Base-by-base conservation (phyloP, 2,888 invertebrate genomes). In the Frankliniella intonsa region DNA sequence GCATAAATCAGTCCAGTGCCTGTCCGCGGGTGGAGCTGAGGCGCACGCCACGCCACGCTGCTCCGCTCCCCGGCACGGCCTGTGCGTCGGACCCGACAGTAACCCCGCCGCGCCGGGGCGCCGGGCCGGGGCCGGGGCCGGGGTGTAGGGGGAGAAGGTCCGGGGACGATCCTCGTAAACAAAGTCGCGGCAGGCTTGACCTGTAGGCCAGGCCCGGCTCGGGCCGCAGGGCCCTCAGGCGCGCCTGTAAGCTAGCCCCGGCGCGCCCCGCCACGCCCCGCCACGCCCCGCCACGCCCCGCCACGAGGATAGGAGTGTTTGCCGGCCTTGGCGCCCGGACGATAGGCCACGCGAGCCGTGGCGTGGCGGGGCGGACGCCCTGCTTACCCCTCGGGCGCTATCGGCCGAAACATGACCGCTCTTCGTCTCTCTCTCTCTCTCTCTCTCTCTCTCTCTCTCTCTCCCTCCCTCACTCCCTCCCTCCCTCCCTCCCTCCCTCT, bases 1-100 rank as follows among this genome's bases (percentile, higher is more conserved):
- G 69, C 69, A 76, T 76, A 76, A 76, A 76, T 76, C 69, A 76
- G 69, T 76, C 69, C 25, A 22, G 19, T 25, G 69, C 38, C 69
- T 76, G 69, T 76, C 69, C 69, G 69, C 69, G 69, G 25, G 17
- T 55, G 17, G 55, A 19, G 17, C 55, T 12, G 55, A 14, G 55
- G n/a, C 11, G 22, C 69, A 14, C 14, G 55, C 55, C 55, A 14
- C 17, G 5, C 69, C 69, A 12, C 65, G 65, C n/a, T 19, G 1
- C 22, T 1, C 22, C 25, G 22, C 12, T 76, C 69, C 69, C 69
- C 69, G 14, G 69, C 25, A 8, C 69, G 25, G 10, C 22, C 69
- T 25, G 69, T 19, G 55, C 19, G 55, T 5, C 55, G 11, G 55
- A 55, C 55, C 17, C 65, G 65, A n/a, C 22, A 69, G 69, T 69